These are phyloP conservation scores for Eucriotettix oculatus DNA, from an alignment of 2,888 invertebrate genomes.

Conservation along the genomic window DNA sequence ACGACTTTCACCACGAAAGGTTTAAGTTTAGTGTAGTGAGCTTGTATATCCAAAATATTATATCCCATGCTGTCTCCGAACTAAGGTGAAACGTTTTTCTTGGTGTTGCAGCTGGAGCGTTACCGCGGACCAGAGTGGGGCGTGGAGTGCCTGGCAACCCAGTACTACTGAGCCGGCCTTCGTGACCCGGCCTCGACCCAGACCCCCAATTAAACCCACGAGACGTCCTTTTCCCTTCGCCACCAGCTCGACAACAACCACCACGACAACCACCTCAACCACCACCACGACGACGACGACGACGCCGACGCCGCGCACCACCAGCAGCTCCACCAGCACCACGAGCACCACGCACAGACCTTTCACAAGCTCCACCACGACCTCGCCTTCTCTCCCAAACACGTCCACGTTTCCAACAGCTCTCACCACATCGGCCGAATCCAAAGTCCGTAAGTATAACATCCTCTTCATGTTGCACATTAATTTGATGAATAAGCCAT, in stretches of 20 bases:
- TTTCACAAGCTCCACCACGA: constrained; percentile 11
- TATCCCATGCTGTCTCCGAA: too few species aligned
- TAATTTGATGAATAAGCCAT: too few species aligned
- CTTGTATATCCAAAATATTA: too few species aligned
- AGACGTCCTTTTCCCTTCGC: constrained; percentile 30
- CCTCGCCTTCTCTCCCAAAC: neutral
- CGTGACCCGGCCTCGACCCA: constrained; percentile 12
- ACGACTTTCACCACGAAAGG: too few species aligned
- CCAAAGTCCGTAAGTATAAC: constrained; percentile 11
- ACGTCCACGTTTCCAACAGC: too few species aligned
- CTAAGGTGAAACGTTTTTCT: too few species aligned
- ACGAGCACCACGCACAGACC: constrained; percentile 17
- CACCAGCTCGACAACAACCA: constrained; percentile 19
- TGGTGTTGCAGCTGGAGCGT: neutral
- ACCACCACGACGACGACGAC: constrained; percentile 20
- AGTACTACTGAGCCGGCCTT: neutral
- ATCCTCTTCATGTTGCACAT: too few species aligned
- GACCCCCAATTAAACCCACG: constrained; percentile 10
- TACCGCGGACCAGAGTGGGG: neutral
- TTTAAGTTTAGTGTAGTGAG: too few species aligned
- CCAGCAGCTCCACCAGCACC: constrained; percentile 13
- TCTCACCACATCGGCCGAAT: neutral
- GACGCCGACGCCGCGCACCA: constrained; percentile 13
- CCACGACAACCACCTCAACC: constrained; percentile 20
- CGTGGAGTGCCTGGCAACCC: neutral